Percentiles rank a stretch among this genome's conserved stretches.
phyloP scores from a whole-genome alignment of 92 coral and sea anemone genomes.

The Anthopleura xanthogrammica region DNA sequence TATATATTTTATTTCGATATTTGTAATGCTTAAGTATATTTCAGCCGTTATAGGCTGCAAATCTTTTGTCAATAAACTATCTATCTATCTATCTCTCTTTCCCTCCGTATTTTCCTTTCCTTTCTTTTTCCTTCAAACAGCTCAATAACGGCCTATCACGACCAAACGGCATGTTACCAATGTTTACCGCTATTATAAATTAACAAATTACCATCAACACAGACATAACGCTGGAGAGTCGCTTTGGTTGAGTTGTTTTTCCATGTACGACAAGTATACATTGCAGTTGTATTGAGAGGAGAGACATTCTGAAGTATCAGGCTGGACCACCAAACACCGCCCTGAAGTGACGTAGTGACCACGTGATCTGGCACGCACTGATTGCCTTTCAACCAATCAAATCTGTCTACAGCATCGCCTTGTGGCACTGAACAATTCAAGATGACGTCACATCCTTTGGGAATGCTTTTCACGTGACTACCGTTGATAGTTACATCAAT shows the following conservation, averaged over 20 bases:
- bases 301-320: neutral
- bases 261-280: slow-evolving; percentile 3
- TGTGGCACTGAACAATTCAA: slow-evolving; percentile 7
- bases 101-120: no score
- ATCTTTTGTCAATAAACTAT: no score
- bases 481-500: neutral
- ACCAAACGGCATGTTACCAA: no score
- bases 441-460: slow-evolving; percentile 4
- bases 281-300: neutral
- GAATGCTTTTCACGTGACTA: neutral
- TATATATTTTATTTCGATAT: no score
- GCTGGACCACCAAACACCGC: slow-evolving; percentile 5
- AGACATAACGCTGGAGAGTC: neutral
- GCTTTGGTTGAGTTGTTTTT: neutral
- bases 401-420: neutral
- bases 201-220: neutral
- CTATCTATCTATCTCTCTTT: no score
- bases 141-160: no score
- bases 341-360: neutral
- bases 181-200: no score
- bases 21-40: no score
- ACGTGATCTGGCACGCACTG: neutral
- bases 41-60: no score
- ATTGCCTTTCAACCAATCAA: slow-evolving; percentile 9
- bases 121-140: no score